Evolutionary conservation across 2,888 invertebrate genomes (phyloP).

Genomic region (Philhelius pedissequus): DNA sequence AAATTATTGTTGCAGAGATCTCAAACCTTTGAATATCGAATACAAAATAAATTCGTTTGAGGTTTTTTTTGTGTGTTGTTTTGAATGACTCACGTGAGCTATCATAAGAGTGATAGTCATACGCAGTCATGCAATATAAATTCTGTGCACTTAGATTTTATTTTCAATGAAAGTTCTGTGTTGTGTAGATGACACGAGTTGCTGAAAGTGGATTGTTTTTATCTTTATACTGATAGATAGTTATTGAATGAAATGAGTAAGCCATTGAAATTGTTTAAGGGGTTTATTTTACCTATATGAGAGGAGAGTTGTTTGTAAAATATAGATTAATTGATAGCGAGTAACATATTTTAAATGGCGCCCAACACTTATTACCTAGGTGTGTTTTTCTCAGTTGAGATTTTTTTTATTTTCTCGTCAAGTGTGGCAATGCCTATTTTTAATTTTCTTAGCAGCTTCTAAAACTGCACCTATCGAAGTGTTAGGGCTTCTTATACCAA

Average conservation of each 20-base stretch:
- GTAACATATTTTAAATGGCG: background rate
- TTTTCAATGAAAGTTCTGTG: slow-evolving; percentile 17
- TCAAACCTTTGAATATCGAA: background rate
- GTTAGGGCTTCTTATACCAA: too few species aligned
- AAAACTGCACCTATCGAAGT: too few species aligned
- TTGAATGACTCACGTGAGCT: slow-evolving; percentile 41
- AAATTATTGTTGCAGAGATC: background rate
- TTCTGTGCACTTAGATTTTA: slow-evolving; percentile 2
- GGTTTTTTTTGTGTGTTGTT: background rate
- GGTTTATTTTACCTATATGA: background rate
- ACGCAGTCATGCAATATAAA: slow-evolving; percentile 27
- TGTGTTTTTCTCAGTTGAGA: too few species aligned
- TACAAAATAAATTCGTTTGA: background rate
- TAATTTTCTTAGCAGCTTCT: too few species aligned
- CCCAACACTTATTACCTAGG: background rate
- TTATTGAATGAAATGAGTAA: background rate
- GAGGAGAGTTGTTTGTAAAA: background rate
- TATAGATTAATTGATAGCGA: background rate
- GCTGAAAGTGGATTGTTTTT: slow-evolving; percentile 4
- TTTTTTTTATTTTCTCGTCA: too few species aligned
- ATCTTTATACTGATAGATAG: background rate
- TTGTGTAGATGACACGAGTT: slow-evolving; percentile 29
- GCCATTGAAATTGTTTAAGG: background rate
- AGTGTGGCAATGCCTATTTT: too few species aligned
- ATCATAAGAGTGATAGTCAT: slow-evolving; percentile 13